Conservation (phyloP, 2,797 vertebrate genomes). For the Helicolenus hilgendorfi region DNA sequence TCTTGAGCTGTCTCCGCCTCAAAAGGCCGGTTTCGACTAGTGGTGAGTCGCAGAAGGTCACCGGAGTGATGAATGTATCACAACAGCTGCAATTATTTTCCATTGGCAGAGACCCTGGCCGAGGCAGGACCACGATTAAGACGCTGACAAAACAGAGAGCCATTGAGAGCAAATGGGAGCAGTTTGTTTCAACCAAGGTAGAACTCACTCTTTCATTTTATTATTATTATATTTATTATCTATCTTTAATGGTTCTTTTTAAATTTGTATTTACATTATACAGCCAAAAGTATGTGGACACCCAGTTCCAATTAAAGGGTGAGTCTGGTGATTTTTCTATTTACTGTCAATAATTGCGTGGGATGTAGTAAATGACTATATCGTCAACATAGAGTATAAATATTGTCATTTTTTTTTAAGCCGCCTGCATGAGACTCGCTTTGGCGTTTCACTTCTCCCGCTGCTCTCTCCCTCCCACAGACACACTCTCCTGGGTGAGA, state of each 20-base stretch:
- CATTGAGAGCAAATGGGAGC: conserved; percentile 85
- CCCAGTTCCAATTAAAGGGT: background rate
- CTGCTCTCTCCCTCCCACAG: too few species aligned
- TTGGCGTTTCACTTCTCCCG: too few species aligned
- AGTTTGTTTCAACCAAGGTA: conserved; percentile 80
- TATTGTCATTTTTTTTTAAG: too few species aligned
- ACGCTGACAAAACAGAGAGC: conserved; percentile 85
- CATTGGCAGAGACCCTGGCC: conserved; percentile 88
- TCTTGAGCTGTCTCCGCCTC: conserved; percentile 49
- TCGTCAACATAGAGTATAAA: accelerated
- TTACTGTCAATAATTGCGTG: background rate
- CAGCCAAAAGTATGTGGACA: background rate
- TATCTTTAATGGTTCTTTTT: accelerated
- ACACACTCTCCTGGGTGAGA: too few species aligned
- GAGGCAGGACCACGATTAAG: conserved; percentile 83
- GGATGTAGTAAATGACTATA: too few species aligned
- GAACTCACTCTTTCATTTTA: background rate
- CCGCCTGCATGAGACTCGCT: too few species aligned
- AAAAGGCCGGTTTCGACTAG: conserved; percentile 35
- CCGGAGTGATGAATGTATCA: conserved; percentile 59
- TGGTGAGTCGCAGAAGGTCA: conserved; percentile 53
- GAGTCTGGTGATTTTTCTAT: background rate
- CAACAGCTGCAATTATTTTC: conserved; percentile 53
- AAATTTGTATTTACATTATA: background rate
- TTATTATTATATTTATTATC: background rate